Evolutionary conservation across 2,113 vertebrate species (phyloP), one percentile per base, ranked within the genome.

Genomic region (Cebidichthys violaceus): DNA sequence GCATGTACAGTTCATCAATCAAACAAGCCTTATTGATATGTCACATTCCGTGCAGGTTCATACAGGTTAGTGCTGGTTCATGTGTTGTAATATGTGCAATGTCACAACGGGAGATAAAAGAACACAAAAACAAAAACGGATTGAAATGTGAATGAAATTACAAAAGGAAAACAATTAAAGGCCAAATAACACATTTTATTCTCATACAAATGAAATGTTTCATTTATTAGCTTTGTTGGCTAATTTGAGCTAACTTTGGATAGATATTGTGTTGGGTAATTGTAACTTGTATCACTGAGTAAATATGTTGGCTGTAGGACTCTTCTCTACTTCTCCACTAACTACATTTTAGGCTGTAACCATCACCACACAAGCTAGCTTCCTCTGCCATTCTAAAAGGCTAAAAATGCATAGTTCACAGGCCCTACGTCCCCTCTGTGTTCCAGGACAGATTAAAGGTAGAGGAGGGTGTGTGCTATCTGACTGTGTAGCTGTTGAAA

Each of bases 401-500:
- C 15, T 22, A 20, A 27, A 64, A 11, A 54, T 11, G 9, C 10
- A 41, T 27, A 55, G 9, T n/a, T 37, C 35, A 52, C 35, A 33
- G 66, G 39, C n/a, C 41, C 13, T 14, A 0, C 7, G 43, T 24
- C 31, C 29, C 35, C 9, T 35, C 1, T 52, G 71, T 57, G 52
- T 57, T 65, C 35, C 29, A 22, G 70, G 52, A 35, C 60, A 35
- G 22, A 14, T 4, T 8, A 9, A 41, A 37, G 41, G 31, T 3
- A 22, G 45, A 66, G 10, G 24, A 18, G 18, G 18, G 37, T 50
- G 18, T 33, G 31, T 41, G 61, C 67, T 71, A 60, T 77, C 47
- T 41, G 54, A 47, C 9, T 31, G 62, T 55, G 39, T 29, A 24
- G 11, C 27, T 24, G 61, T 61, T 84, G 50, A 64, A 86, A 88